Evolutionary conservation across 1,140 invertebrate genomes (phyloP), one percentile per base, ranked within the genome.

Genomic region (Hyposmocoma kahamanoa): DNA sequence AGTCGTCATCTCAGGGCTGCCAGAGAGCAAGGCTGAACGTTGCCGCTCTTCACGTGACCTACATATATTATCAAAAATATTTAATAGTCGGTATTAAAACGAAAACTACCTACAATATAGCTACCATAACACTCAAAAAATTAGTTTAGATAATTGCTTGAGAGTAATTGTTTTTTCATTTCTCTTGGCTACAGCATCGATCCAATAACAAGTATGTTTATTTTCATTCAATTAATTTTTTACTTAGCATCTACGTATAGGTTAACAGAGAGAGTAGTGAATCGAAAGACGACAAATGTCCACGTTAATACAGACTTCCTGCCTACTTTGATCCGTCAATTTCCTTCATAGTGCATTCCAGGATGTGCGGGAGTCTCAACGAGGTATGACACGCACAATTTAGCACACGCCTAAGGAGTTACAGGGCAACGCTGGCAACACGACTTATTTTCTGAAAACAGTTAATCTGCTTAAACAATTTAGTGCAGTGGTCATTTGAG

Each of bases 401-500:
- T 63, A 49, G 60, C 57, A 54, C 53, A 56, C 47, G 39, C 38
- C 30, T 28, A 42, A n/a, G 34, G 22, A 11, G 24, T 3, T 3
- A 13, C 26, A n/a, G 47, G 15, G 32, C 18, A 22, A 11, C 39
- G 18, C n/a, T 9, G 19, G 18, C 24, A 34, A 36, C 51, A 42
- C 49, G 26, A 56, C 60, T 62, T 65, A 67, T 70, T 72, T 64
- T 61, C 59, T 77, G 59, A 80, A 77, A 73, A 75, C 71, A 64
- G 67, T 64, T 82, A 82, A 82, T 76, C 59, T 62, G 59, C 59
- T 81, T 75, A 79, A 67, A 67, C 67, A 73, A 67, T 62, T 72
- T 69, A 68, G 59, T 67, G 73, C 57, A 60, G 63, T 60, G 64
- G 65, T 69, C 61, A 76, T 78, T 79, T 80, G 64, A 74, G 70